phyloP scores from a whole-genome alignment of 2,113 vertebrate genomes.

The Acanthisitta chloris region DNA sequence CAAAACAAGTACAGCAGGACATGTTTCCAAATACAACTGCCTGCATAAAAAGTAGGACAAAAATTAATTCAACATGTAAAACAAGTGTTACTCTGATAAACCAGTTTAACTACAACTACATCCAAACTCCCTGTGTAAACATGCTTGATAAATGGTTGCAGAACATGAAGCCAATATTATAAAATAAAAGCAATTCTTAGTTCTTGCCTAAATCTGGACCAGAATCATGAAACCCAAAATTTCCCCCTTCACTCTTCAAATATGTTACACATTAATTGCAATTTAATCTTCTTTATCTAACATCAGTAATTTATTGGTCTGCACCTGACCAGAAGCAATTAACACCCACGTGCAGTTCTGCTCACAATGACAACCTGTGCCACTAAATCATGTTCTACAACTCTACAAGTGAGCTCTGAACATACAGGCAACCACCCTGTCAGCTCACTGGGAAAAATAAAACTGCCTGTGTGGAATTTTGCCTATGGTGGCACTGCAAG shows the following conservation, averaged over 20 bases:
- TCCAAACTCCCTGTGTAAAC: not conserved
- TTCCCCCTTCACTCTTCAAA: not conserved
- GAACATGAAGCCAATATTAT: not conserved
- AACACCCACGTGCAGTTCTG: not conserved
- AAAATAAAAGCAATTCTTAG: not conserved
- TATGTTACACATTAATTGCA: not conserved
- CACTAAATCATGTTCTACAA: not conserved
- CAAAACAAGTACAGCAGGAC: not conserved
- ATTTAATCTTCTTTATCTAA: not conserved
- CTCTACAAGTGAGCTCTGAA: not conserved
- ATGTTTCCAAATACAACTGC: not conserved
- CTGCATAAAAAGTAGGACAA: not conserved
- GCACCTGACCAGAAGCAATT: not conserved
- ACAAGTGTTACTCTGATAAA: conserved; percentile 1
- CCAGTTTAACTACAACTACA: conserved; percentile 1
- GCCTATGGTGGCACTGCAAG: not conserved
- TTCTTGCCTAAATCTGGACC: not conserved
- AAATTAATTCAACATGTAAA: not conserved
- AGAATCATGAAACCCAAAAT: not conserved
- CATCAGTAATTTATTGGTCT: not conserved
- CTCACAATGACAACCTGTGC: not conserved
- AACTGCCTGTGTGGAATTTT: not conserved
- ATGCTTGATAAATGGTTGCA: not conserved
- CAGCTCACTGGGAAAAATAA: not conserved
- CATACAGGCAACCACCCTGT: not conserved